A percentile compares a stretch with the other conserved stretches of the same genome.
Conservation (phyloP, 1,140 invertebrate genomes). For the Trypoxylus dichotomus region DNA sequence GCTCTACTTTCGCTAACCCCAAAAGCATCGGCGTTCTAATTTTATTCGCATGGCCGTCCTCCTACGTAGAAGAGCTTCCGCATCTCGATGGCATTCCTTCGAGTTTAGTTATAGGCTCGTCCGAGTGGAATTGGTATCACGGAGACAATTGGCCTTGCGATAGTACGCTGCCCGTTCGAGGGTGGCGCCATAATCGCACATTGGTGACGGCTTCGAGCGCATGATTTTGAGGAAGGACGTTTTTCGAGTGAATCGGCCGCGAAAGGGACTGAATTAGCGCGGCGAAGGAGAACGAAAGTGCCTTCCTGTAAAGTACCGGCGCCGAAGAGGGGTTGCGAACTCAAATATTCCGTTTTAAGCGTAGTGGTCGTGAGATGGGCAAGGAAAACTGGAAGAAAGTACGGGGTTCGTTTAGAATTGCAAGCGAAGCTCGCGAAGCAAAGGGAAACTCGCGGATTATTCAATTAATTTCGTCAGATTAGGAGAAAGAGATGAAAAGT, state of each 20-base stretch:
- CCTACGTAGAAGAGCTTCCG: background rate
- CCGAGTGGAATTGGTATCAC: background rate
- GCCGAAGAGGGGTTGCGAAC: background rate
- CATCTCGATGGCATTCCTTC: background rate
- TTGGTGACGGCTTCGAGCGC: background rate
- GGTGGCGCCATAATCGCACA: background rate
- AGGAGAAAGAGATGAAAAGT: background rate
- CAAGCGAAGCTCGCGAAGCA: background rate
- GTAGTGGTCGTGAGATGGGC: background rate
- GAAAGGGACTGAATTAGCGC: background rate
- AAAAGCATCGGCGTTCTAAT: background rate
- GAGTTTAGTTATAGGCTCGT: background rate
- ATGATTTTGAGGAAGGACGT: background rate
- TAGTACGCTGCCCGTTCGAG: background rate
- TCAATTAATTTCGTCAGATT: background rate
- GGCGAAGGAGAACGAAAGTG: background rate
- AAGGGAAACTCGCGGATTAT: background rate
- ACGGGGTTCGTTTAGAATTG: background rate
- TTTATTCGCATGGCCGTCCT: background rate
- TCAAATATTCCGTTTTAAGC: background rate
- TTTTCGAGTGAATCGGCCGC: background rate
- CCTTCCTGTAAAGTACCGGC: background rate
- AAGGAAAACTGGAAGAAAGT: background rate
- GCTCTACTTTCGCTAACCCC: background rate
- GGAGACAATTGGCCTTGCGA: background rate